Base-by-base conservation (phyloP, 2,888 invertebrate species). In the Globia sparganii region DNA sequence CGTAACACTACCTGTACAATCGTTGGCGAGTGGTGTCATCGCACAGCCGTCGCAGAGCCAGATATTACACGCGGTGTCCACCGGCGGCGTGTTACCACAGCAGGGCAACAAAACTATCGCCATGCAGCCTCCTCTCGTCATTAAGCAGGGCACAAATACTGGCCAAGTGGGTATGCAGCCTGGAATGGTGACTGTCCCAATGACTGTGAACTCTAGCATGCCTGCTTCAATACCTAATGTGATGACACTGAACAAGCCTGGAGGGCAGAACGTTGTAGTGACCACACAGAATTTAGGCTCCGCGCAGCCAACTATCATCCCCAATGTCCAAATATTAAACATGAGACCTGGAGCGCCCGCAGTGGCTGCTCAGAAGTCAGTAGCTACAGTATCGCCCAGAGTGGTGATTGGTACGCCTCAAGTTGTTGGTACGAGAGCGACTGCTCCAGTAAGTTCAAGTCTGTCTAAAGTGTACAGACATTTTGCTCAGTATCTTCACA, bases 251-350 rank as follows among this genome's bases (percentile, higher is more conserved):
- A 97, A 97, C 90, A 97, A 97, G 94, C 96, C 96, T 82, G 94
- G 96, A 85, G 96, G 95, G 77, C 97, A 97, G 87, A 96, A 95
- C 89, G 95, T 95, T 15, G 96, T 97, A 40, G 97, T 97, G 84
- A 97, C 97, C 83, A 97, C 97, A 89, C 97, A 97, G 91, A 97
- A 97, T 88, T 93, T 97, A 85, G 97, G 97, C 82, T 97, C 97
- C 88, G 97, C 96, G 81, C 97, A 98, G 89, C 97, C 97, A 87
- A 96, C 97, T 9, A 97, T 97, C 78, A 94, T 98, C 86, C 98
- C 98, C 75, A 98, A 98, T 95, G 98, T 99, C 91, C 98, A 98
- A 95, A 98, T 99, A 92, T 97, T 99, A 88, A 99, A 98, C 94
- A 98, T 98, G 97, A 97, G 98, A 88, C 98, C 98, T 73, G 98